Conservation (phyloP, 92 coral and sea anemone genomes). For the Pocillopora grandis region DNA sequence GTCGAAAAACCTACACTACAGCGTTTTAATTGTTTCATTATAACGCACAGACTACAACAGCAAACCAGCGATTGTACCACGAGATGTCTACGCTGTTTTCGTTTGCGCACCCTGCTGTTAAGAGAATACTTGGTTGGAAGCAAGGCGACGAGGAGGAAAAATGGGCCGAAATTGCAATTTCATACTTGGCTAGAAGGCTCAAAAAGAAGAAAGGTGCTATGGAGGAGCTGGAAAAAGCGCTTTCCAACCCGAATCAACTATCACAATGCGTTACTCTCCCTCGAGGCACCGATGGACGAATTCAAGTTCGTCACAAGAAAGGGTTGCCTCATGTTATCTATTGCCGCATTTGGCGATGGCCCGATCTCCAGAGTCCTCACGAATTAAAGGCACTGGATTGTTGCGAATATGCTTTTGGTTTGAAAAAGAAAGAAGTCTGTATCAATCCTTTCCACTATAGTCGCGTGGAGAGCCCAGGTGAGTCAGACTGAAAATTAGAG, state of each 20-base stretch:
- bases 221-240: slow-evolving; percentile 92
- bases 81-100: slow-evolving; percentile 97
- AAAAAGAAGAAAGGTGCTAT: slow-evolving; percentile 95
- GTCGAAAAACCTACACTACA: not conserved
- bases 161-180: slow-evolving; percentile 98
- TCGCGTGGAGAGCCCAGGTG: slow-evolving; percentile 98
- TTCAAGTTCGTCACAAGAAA: slow-evolving; percentile 94
- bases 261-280: slow-evolving; percentile 95
- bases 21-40: no score
- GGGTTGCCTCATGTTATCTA: slow-evolving; percentile 98
- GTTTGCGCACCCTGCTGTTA: slow-evolving; percentile 97
- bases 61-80: no score
- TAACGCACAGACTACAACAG: no score
- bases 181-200: slow-evolving; percentile 85
- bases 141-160: slow-evolving; percentile 99
- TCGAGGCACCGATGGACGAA: slow-evolving; percentile 92
- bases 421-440: slow-evolving; percentile 95
- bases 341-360: slow-evolving; percentile 99
- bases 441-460: slow-evolving; percentile 95
- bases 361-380: slow-evolving; percentile 97
- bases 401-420: slow-evolving; percentile 92
- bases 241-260: slow-evolving; percentile 91
- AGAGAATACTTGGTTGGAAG: slow-evolving; percentile 95
- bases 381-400: slow-evolving; percentile 96
- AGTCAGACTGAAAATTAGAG: not conserved